phyloP scores from a whole-genome alignment of 2,797 vertebrate species.

The Brachyalestes nurse region DNA sequence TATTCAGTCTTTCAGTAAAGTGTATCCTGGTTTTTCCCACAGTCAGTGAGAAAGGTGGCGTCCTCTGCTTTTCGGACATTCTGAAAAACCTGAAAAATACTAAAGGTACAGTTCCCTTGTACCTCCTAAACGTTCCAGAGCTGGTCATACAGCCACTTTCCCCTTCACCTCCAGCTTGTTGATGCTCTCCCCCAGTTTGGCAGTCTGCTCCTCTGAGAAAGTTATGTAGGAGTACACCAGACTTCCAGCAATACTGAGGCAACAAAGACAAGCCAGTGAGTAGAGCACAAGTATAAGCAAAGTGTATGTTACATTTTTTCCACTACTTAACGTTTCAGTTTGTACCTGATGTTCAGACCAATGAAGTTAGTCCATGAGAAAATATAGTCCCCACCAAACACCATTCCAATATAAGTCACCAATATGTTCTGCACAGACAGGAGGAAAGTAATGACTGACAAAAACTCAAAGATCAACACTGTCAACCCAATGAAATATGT shows the following conservation, averaged over 20 bases:
- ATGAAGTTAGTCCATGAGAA: slow-evolving; percentile 97
- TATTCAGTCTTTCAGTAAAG: background rate
- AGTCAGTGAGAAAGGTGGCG: background rate
- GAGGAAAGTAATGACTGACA: background rate
- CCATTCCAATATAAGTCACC: slow-evolving; percentile 96
- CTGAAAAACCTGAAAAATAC: slow-evolving; percentile 16
- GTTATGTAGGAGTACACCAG: slow-evolving; percentile 96
- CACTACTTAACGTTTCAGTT: background rate
- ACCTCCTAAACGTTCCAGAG: background rate
- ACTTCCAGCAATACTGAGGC: slow-evolving; percentile 91
- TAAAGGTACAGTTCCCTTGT: background rate
- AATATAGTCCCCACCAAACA: slow-evolving; percentile 97
- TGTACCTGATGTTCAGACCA: slow-evolving; percentile 95
- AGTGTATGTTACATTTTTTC: background rate
- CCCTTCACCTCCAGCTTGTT: slow-evolving; percentile 60
- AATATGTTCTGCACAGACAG: slow-evolving; percentile 87
- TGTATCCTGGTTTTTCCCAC: background rate
- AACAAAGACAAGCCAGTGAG: slow-evolving; percentile 9
- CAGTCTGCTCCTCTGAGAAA: slow-evolving; percentile 88
- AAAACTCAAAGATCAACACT: background rate
- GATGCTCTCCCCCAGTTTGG: slow-evolving; percentile 73
- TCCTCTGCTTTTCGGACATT: slow-evolving; percentile 21
- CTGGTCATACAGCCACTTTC: slow-evolving; percentile 58
- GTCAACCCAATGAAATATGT: background rate
- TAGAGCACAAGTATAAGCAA: background rate